phyloP scores from a whole-genome alignment of 2,113 vertebrate genomes.

The Bungarus multicinctus region DNA sequence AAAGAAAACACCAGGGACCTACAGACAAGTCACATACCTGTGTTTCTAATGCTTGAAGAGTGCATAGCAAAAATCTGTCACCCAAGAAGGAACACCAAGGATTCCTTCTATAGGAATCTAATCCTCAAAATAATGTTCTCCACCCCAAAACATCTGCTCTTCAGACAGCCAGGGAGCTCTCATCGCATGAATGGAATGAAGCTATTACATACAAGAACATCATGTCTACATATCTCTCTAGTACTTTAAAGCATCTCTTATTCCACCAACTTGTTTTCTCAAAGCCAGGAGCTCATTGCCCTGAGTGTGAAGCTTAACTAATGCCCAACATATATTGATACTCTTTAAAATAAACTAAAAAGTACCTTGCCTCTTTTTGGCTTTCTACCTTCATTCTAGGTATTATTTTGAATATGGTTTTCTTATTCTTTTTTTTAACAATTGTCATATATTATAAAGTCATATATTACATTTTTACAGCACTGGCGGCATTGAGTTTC shows the following conservation, averaged over 20 bases:
- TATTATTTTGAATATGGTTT: background rate
- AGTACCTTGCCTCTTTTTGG: background rate
- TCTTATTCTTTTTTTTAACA: background rate
- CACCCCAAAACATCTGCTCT: background rate
- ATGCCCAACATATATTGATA: background rate
- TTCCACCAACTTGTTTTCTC: background rate
- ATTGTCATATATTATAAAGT: background rate
- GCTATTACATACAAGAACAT: background rate
- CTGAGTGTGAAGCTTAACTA: background rate
- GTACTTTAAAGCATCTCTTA: background rate
- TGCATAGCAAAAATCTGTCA: background rate
- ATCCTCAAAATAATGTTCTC: background rate
- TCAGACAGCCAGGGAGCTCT: background rate
- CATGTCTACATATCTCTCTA: background rate
- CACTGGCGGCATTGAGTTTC: background rate
- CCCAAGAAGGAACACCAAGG: background rate
- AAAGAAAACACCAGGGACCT: background rate
- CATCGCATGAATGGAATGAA: background rate
- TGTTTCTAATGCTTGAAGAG: background rate
- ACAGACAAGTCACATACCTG: background rate
- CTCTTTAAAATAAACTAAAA: background rate
- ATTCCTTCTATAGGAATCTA: background rate
- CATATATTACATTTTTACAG: background rate
- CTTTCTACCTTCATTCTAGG: background rate
- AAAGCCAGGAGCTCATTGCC: background rate